Base-by-base conservation (phyloP, 2,797 vertebrate genomes). In the Chrosomus eos region DNA sequence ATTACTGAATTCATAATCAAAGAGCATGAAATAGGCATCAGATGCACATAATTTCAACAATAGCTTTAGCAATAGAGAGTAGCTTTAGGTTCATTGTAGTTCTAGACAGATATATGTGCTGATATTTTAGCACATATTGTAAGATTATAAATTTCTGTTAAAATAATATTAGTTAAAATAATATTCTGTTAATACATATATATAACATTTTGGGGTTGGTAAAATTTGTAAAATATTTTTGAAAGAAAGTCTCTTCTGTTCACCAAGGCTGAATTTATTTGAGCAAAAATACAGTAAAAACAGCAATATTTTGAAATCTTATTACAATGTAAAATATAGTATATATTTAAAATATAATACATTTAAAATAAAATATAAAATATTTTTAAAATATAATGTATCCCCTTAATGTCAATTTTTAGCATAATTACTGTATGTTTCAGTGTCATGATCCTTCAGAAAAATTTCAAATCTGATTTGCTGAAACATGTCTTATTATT, bases 21-120 rank as follows among this genome's bases (percentile, higher is more conserved):
- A 66, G 62, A 51, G 76, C 51, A 84, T 85, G 80, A 81, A 77
- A 73, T 73, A 38, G 64, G 66, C 36, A 80, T 76, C 68, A 58
- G 76, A 73, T 66, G 18, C 75, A 23, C 64, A 64, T 53, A n/a
- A 82, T 51, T 70, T 71, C 28, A 86, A 82, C 48, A 67, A 26
- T 66, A 43, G 7, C 3, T 67, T n/a, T n/a, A n/a, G n/a, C n/a
- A n/a, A 40, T 53, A 62, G 43, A 53, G 68, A 5, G 8, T 7
- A 48, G 31, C 23, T 85, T 58, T 68, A 40, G 62, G 26, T 19
- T 38, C 21, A 3, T 58, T 3, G 45, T 71, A 31, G 0, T 40
- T 26, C 2, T 67, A 79, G 8, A 51, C 62, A 11, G n/a, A 53
- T 67, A 28, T 31, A 36, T 18, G 18, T 19, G 14, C 14, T 58